Evolutionary conservation across 1,140 invertebrate species (phyloP), one percentile per base, ranked within the genome.

Genomic region (Neoseiulus cucumeris): DNA sequence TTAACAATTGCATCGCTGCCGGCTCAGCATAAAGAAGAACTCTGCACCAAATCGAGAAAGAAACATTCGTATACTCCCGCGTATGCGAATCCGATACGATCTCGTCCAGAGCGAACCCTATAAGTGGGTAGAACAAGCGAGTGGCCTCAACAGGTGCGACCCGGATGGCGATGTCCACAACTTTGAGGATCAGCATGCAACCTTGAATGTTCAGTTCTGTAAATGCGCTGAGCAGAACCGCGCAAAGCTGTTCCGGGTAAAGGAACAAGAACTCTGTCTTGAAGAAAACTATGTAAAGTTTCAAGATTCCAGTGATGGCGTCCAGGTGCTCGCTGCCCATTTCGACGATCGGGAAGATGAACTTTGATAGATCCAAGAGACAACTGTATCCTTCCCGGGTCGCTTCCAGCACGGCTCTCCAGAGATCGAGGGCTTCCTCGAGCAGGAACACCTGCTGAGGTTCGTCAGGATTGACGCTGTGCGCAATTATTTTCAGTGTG

Each of bases 401-500:
- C 72, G 87, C 86, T 72, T 91, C 84, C 64, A 97, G 76, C 14
- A 90, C 81, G 2, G 84, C 83, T 64, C 85, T 77, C 90, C 91
- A 95, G 64, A 97, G 79, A 70, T 89, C 85, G 39, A 96, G 78
- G 0, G 88, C 90, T 77, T 97, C 91, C 76, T 95, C 91, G 68
- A 92, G 76, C 44, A 94, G 79, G 76, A 94, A 94, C 42, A 94
- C 83, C 73, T 91, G 85, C 17, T 83, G 84, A 42, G 83, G 82
- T 73, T 89, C 82, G 66, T 82, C 82, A 0, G 87, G 77, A 72
- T 91, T 86, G 1, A 89, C 91, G 67, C 77, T 77, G 67, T 87
- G 76, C 70, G 82, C 80, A 66, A 97, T 85, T 30, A 90, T 83
- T 66, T 80, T 82, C 66, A 88, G 74, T 33, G 90, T 77, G 72